Evolutionary conservation across 2,888 invertebrate species (phyloP).

Genomic region (Chymomyza procnemis): DNA sequence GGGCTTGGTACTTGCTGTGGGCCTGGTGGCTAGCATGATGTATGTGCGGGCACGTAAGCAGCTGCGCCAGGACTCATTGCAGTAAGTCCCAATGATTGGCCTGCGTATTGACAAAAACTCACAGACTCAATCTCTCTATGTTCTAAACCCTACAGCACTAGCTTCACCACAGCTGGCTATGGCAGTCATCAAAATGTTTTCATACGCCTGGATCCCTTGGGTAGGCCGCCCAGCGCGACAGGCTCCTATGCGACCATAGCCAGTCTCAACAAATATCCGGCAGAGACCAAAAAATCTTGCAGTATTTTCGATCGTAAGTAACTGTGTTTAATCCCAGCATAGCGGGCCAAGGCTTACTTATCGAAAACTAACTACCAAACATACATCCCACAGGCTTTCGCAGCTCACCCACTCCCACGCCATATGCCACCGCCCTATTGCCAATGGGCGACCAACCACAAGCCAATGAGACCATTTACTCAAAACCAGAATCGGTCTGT

Average conservation of each 20-base stretch:
- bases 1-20: slow-evolving; percentile 78
- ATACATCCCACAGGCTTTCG: slow-evolving; percentile 72
- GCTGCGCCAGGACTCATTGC: slow-evolving; percentile 77
- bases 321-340: not conserved
- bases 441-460: slow-evolving; percentile 79
- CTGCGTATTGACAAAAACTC: slow-evolving; percentile 28
- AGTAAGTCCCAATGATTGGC: slow-evolving; percentile 68
- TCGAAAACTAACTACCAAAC: slow-evolving; percentile 21
- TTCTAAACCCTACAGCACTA: slow-evolving; percentile 81
- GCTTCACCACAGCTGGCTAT: slow-evolving; percentile 88
- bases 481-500: slow-evolving; percentile 80
- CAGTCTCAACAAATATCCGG: slow-evolving; percentile 87
- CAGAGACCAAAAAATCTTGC: slow-evolving; percentile 77
- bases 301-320: slow-evolving; percentile 77
- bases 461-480: slow-evolving; percentile 80
- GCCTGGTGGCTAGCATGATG: slow-evolving; percentile 78
- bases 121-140: not conserved
- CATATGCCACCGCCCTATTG: slow-evolving; percentile 84
- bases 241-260: slow-evolving; percentile 91
- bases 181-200: slow-evolving; percentile 88
- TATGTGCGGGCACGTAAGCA: slow-evolving; percentile 78
- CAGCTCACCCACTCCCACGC: slow-evolving; percentile 81
- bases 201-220: slow-evolving; percentile 85
- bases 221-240: slow-evolving; percentile 86
- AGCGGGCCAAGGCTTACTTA: slow-evolving; percentile 4